phyloP scores from a whole-genome alignment of 2,888 invertebrate species.

The Patella pellucida region DNA sequence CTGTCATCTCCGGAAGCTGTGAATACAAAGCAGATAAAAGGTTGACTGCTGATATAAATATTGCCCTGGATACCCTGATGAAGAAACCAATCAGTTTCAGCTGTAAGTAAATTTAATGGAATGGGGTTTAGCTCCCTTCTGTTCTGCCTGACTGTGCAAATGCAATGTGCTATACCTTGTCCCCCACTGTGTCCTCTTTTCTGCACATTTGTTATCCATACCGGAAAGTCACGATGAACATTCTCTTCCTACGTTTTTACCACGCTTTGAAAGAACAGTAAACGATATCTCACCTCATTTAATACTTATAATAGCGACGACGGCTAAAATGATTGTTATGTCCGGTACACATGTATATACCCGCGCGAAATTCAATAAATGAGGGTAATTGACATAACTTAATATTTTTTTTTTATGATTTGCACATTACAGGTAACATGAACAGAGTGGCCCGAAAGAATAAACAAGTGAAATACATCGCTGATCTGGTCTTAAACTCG shows the following conservation, averaged over 20 bases:
- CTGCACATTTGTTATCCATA: too few relatives aligned
- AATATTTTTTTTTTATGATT: too few relatives aligned
- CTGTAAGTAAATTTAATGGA: neutral
- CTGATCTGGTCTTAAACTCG: conserved; percentile 20
- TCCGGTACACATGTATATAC: too few relatives aligned
- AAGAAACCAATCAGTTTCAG: neutral
- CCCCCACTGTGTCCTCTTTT: conserved; percentile 30
- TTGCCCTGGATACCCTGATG: neutral
- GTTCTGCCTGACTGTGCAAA: conserved; percentile 21
- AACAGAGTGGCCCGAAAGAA: conserved; percentile 6
- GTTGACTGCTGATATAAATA: neutral
- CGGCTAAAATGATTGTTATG: too few relatives aligned
- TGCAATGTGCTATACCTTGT: conserved; percentile 33
- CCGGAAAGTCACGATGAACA: too few relatives aligned
- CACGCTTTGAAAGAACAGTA: too few relatives aligned
- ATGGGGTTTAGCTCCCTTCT: too few relatives aligned
- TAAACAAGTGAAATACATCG: conserved; percentile 14
- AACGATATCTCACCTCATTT: too few relatives aligned
- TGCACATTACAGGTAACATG: neutral
- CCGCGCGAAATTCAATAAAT: too few relatives aligned
- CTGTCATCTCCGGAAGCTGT: neutral
- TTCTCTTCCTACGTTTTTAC: too few relatives aligned
- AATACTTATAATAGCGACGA: too few relatives aligned
- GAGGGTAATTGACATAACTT: too few relatives aligned
- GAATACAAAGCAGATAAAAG: neutral